Base-by-base conservation (phyloP, 2,113 vertebrate species). In the Coptodon rendalli region DNA sequence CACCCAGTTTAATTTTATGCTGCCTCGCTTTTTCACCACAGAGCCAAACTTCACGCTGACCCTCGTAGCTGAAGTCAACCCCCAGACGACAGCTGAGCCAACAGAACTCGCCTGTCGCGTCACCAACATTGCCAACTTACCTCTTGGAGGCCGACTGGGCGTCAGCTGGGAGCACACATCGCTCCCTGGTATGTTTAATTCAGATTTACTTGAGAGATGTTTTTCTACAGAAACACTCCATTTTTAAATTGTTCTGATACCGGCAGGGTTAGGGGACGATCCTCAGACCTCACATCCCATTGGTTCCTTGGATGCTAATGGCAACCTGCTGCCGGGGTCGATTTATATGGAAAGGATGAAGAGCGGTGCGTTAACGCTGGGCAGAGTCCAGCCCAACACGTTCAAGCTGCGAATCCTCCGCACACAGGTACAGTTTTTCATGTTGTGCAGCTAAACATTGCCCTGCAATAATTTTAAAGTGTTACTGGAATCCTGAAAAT, bases 361-460 rank as follows among this genome's bases (percentile, higher is more conserved):
- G 83, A 97, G 95, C 0, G 98, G 98, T 3, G 94, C 92, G 80
- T 91, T 99, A 5, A 95, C 97, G 50, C 95, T 98, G 50, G 97
- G 52, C n/a, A 96, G 97, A 78, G 94, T 93, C 54, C 92, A 93
- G 17, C 90, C 86, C 3, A 87, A 97, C 93, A 97, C 95, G 0
- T 99, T 99, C 93, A 98, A 91, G 45, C 97, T 99, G 87, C 96
- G 96, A 14, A 97, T 99, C 88, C 97, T 98, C 57, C 97, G 96
- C 90, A 97, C 98, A 1, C 91, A 96, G 95, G 95, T 95, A 6
- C 3, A 12, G 43, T 9, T 81, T 43, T 59, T 1, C 16, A 43
- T 57, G 13, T 4, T 34, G 56, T 29, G 43, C 16, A 12, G 43
- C 16, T 17, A 31, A 48, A 48, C 43, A 10, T 78, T 0, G 40